Evolutionary conservation across 1,140 invertebrate genomes (phyloP).

Genomic region (Branchinecta lynchi): DNA sequence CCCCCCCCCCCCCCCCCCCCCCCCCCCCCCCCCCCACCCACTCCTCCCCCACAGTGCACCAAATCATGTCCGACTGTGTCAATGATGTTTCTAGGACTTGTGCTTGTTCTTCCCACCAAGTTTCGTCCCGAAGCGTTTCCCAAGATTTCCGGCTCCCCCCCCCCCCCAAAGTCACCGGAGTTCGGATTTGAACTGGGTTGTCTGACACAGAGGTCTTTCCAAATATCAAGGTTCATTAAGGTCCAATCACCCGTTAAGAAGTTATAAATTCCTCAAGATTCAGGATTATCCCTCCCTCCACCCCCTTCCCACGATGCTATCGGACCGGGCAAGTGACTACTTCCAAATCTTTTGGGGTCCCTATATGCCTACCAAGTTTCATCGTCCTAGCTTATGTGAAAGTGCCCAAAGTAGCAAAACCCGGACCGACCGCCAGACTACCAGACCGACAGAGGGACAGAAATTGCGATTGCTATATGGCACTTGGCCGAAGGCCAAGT

Average conservation of each 20-base stretch:
- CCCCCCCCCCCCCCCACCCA: no score
- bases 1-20: no score
- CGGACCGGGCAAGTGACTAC: conserved; percentile 2
- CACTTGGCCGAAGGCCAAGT: conserved; percentile 3
- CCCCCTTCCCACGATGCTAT: background rate
- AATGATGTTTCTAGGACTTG: no score
- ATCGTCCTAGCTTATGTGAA: conserved; percentile 5
- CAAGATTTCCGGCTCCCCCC: no score
- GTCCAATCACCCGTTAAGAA: conserved; percentile 4
- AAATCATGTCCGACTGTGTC: no score
- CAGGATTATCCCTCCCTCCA: background rate
- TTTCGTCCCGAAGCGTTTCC: no score
- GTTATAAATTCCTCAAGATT: background rate
- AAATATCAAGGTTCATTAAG: conserved; percentile 7
- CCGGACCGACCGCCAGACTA: background rate
- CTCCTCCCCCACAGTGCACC: no score
- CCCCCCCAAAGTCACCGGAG: conserved; percentile 3
- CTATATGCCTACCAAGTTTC: conserved; percentile 4
- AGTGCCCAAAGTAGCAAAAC: conserved; percentile 6
- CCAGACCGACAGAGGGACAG: background rate
- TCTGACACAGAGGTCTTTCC: background rate
- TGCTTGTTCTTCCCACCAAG: no score
- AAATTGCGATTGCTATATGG: background rate
- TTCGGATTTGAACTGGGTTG: background rate
- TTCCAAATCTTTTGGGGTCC: background rate